A percentile compares a stretch with the other conserved stretches of the same genome.
Conservation (phyloP, 2,797 vertebrate genomes). For the Gymnothorax javanicus region DNA sequence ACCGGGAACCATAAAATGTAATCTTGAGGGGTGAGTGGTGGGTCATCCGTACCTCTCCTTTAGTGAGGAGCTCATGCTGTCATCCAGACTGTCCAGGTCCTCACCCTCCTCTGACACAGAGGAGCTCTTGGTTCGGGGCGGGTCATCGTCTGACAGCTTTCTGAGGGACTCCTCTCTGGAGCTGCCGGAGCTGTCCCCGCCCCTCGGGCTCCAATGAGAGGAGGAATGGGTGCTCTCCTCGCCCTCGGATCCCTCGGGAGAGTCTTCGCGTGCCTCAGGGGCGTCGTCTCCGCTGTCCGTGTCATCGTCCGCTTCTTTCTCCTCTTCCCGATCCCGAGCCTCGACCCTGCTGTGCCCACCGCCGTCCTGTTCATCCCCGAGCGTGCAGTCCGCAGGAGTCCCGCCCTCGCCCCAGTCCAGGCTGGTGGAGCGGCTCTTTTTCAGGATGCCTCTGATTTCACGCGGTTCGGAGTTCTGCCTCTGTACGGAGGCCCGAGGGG, state of each 20-base stretch:
- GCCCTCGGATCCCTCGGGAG: conserved; percentile 27
- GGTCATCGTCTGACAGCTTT: conserved; percentile 25
- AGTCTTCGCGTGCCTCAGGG: conserved; percentile 3
- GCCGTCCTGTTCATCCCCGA: conserved; percentile 26
- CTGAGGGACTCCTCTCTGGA: conserved; percentile 59
- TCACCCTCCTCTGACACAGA: conserved; percentile 27
- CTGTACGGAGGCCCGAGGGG: conserved; percentile 41
- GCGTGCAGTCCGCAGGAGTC: background rate
- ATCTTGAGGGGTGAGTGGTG: background rate
- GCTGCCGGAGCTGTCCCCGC: conserved; percentile 43
- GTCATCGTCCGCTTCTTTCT: conserved; percentile 11
- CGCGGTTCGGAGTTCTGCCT: conserved; percentile 51
- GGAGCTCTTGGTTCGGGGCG: conserved; percentile 35
- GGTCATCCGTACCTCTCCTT: conserved; percentile 44
- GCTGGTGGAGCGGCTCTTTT: conserved; percentile 60
- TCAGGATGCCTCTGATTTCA: conserved; percentile 71
- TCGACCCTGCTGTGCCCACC: conserved; percentile 27
- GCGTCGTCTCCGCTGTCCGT: conserved; percentile 24
- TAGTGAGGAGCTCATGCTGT: background rate
- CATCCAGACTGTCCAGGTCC: conserved; percentile 28
- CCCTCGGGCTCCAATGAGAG: conserved; percentile 66
- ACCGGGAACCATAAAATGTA: background rate
- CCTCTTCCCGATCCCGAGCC: conserved; percentile 52
- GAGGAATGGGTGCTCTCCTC: conserved; percentile 39
- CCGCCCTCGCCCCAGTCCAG: conserved; percentile 34